Base-by-base conservation (phyloP, 2,888 invertebrate genomes). In the Idaea biselata region DNA sequence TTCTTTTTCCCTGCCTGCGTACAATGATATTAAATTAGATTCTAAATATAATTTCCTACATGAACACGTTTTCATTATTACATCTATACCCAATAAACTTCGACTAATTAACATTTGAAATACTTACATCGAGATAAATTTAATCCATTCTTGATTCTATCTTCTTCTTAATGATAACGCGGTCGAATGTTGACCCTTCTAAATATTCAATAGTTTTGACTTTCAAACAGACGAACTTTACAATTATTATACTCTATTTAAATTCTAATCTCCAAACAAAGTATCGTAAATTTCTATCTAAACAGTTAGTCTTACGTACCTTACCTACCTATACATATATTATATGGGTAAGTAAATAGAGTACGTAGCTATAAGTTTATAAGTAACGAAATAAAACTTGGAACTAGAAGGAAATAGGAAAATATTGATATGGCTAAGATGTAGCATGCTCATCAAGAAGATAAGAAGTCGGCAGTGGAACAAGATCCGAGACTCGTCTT, bases 51-150 rank as follows among this genome's bases (percentile, higher is more conserved):
- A 11, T 33, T 33, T 5, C 33, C 6, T 33, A 11, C 33, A 11
- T 33, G 33, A 11, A 33, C 3, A 3, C 33, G 6, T 44, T 44
- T 44, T 44, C 3, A 44, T 14, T 44, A 44, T 8, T 14, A 44
- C 44, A 44, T 44, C 44, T 11, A 44, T 7, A 11, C 11, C 3
- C 11, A 44, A 59, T 59, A 55, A 59, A 59, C 59, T 55, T 59
- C 18, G 59, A 3, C 59, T 25, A 44, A 59, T 25, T 59, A 59
- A 31, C 25, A 54, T 18, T 16, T 59, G 59, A 44, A 18, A 53
- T 18, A 32, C 11, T 33, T 25, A n/a, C 25, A 5, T 25, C 25
- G 25, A 3, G 44, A 44, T 44, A 44, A 44, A 44, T 44, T 44
- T 44, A 44, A 44, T 44, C 44, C 44, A 44, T 44, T 44, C 44